These are phyloP conservation scores for Eumerus sabulonum DNA, from an alignment of 2,888 invertebrate species.

Conservation along the genomic window DNA sequence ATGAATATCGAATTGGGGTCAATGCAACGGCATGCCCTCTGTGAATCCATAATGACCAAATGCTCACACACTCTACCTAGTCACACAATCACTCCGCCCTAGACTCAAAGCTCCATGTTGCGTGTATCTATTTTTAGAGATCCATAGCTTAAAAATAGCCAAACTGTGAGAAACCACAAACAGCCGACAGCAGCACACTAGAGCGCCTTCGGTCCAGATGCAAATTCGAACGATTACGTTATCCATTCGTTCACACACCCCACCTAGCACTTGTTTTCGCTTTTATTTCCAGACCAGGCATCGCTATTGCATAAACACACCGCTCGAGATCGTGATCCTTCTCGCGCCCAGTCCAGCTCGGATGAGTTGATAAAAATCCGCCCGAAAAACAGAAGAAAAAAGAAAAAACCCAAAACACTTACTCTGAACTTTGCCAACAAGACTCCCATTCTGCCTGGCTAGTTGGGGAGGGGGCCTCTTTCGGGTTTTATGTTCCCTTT, in stretches of 20 bases:
- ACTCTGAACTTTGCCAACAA: constrained; percentile 85
- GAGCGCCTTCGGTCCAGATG: no score
- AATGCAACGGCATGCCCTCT: constrained; percentile 62
- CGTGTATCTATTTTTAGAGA: constrained; percentile 50
- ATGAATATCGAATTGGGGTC: constrained; percentile 64
- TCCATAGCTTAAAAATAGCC: constrained; percentile 32
- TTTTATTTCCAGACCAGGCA: no score
- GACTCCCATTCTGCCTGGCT: constrained; percentile 81
- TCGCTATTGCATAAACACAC: neutral
- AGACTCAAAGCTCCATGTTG: constrained; percentile 34
- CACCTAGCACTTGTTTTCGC: no score
- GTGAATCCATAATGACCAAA: constrained; percentile 52
- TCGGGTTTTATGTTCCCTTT: constrained; percentile 11
- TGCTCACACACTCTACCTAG: constrained; percentile 1
- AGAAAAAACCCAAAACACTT: constrained; percentile 77
- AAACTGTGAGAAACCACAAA: neutral
- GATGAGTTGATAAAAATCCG: no score
- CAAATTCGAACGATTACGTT: no score
- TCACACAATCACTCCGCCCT: constrained; percentile 2
- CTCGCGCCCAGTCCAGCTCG: no score
- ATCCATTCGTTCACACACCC: no score
- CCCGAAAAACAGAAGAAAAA: no score
- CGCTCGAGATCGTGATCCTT: neutral
- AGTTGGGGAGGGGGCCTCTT: constrained; percentile 25
- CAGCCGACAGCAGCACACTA: constrained; percentile 14